phyloP scores from a whole-genome alignment of 2,113 vertebrate species.

The Porphyrio hochstetteri region DNA sequence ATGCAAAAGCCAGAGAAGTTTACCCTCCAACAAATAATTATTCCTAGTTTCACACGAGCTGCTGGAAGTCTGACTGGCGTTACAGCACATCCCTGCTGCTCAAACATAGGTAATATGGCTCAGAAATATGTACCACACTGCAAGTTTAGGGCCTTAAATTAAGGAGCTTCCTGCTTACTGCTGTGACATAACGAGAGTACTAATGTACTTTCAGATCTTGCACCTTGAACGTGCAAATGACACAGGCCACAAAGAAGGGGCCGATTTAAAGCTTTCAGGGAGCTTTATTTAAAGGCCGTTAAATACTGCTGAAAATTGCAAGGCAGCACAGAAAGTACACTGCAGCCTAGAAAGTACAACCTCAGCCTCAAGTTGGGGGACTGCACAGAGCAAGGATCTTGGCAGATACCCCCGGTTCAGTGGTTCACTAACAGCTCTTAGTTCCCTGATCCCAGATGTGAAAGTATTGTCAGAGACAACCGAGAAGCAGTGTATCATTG shows the following conservation, averaged over 20 bases:
- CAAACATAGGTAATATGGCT: neutral
- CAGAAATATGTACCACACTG: fast-evolving
- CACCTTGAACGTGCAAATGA: fast-evolving
- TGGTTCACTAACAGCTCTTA: neutral
- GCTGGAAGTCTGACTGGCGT: neutral
- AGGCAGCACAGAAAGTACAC: neutral
- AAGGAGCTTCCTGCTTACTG: neutral
- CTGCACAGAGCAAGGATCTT: neutral
- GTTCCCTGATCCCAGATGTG: neutral
- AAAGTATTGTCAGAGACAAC: neutral
- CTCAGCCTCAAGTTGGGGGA: neutral
- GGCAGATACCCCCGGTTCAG: neutral
- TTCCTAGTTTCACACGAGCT: neutral
- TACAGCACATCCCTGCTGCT: neutral
- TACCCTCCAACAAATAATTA: neutral
- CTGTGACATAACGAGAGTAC: neutral
- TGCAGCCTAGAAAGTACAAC: neutral
- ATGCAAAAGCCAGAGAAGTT: neutral
- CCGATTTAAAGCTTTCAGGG: neutral
- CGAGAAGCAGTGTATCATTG: neutral
- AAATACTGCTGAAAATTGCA: neutral
- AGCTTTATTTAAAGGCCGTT: neutral
- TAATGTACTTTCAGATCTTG: neutral
- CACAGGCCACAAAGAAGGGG: neutral
- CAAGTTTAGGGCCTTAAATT: neutral